Percentiles rank a stretch among this genome's conserved stretches.
Conservation (phyloP, 2,113 vertebrate genomes). For the Eidolon helvum region DNA sequence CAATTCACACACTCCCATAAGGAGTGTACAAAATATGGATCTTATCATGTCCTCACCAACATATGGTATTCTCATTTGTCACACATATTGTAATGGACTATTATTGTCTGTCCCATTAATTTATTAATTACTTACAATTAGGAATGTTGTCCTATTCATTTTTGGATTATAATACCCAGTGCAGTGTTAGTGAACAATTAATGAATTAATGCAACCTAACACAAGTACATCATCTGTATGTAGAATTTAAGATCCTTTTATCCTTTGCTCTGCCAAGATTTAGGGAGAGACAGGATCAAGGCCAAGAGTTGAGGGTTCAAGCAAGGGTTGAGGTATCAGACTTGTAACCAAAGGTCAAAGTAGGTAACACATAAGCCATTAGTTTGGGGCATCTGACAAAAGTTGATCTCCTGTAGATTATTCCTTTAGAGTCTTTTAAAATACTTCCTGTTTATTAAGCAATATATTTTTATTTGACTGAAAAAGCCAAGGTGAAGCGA, state of each 20-base stretch:
- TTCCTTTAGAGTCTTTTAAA: not conserved
- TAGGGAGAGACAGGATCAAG: not conserved
- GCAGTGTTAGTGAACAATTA: not conserved
- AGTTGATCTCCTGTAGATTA: not conserved
- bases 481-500: not conserved
- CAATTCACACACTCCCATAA: not conserved
- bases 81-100: not conserved
- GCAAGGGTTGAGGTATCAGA: not conserved
- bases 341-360: not conserved
- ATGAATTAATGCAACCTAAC: not conserved
- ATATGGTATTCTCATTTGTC: conserved; percentile 24
- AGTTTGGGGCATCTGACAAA: not conserved
- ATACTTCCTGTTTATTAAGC: not conserved
- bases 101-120: not conserved
- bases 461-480: not conserved
- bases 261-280: not conserved
- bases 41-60: not conserved
- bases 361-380: not conserved
- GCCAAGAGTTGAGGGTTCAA: not conserved
- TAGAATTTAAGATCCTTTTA: not conserved
- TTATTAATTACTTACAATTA: conserved; percentile 26
- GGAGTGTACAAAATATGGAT: not conserved
- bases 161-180: not conserved
- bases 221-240: not conserved
- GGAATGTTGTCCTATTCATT: not conserved